Conservation (phyloP, 1,140 invertebrate species). For the Globodera ellingtonae region DNA sequence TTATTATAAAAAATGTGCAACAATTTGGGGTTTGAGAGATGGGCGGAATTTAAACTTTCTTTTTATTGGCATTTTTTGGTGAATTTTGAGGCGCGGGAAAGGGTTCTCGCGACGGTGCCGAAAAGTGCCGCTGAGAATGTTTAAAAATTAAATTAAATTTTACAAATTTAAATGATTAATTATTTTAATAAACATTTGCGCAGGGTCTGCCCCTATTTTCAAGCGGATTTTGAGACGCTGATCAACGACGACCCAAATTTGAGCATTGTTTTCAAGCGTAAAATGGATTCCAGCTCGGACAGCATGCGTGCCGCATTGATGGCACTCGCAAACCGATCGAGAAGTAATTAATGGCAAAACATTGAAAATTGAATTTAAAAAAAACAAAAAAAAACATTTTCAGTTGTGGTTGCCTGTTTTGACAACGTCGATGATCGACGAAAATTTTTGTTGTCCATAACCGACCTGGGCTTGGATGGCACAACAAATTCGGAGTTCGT, state of each 20-base stretch:
- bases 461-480: constrained; percentile 27
- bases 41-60: no score
- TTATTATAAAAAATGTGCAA: no score
- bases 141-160: no score
- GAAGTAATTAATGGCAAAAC: constrained; percentile 9
- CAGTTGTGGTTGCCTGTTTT: constrained; percentile 41
- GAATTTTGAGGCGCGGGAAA: no score
- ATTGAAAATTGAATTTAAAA: constrained; percentile 3
- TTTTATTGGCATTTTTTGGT: no score
- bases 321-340: constrained; percentile 12
- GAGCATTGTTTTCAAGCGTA: constrained; percentile 16
- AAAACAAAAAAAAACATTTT: not conserved
- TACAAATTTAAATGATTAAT: no score
- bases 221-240: constrained; percentile 35
- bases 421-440: constrained; percentile 26
- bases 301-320: constrained; percentile 19
- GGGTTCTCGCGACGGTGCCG: no score
- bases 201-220: constrained; percentile 36
- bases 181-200: not conserved
- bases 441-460: constrained; percentile 33
- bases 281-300: not conserved
- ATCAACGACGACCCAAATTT: constrained; percentile 26
- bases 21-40: no score
- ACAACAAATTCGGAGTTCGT: constrained; percentile 34
- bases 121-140: no score